Percentiles rank a stretch among this genome's conserved stretches.
Conservation (phyloP, 64 coral and sea anemone genomes). For the Dendronephthya gigantea region DNA sequence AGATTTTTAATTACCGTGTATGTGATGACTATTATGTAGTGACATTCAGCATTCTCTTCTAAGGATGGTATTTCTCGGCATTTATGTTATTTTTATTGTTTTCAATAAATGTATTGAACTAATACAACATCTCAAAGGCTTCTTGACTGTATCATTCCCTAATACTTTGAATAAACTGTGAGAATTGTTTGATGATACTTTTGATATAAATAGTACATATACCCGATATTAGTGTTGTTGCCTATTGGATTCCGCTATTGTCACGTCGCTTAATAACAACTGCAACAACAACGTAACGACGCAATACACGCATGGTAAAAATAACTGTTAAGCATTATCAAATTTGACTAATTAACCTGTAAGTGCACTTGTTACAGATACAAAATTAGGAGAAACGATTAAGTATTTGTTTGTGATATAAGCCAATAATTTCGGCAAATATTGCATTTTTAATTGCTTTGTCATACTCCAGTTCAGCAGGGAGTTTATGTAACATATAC, state of each 20-base stretch:
- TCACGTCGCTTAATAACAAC: background rate
- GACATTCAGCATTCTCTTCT: background rate
- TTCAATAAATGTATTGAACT: background rate
- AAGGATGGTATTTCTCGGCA: background rate
- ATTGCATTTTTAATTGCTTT: background rate
- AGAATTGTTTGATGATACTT: background rate
- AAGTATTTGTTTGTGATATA: background rate
- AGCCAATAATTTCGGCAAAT: background rate
- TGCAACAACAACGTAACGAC: background rate
- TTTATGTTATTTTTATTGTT: background rate
- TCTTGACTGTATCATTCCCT: background rate
- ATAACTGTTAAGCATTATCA: background rate
- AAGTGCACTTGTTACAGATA: background rate
- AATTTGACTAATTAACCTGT: background rate
- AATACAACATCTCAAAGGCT: background rate
- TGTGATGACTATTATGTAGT: background rate
- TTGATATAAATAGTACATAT: background rate
- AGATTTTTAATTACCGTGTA: background rate
- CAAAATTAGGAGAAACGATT: background rate
- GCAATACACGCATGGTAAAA: background rate
- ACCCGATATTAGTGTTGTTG: background rate
- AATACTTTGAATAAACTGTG: background rate
- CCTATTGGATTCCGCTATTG: background rate
- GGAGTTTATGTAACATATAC: background rate
- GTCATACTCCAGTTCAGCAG: background rate